These are phyloP conservation scores for Urosaurus nigricauda DNA, from an alignment of 2,797 vertebrate genomes.

Conservation along the genomic window DNA sequence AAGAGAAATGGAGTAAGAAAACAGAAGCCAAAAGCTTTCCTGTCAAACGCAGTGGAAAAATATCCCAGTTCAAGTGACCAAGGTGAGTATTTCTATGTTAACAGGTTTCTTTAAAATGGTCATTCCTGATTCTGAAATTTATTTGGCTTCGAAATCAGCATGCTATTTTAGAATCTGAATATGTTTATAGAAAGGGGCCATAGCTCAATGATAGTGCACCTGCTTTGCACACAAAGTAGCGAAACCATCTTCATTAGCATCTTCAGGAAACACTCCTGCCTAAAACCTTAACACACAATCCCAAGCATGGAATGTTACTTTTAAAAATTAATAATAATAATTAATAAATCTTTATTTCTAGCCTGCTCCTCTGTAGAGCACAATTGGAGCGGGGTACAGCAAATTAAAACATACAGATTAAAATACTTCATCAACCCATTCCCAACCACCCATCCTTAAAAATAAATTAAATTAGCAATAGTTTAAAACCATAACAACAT, in stretches of 20 bases:
- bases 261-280: neutral
- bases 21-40: constrained; percentile 72
- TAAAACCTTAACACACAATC: neutral
- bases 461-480: too few relatives aligned
- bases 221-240: neutral
- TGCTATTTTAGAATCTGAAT: neutral
- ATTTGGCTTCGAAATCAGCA: constrained; percentile 12
- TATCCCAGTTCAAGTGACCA: constrained; percentile 78
- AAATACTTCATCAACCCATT: too few relatives aligned
- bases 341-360: too few relatives aligned
- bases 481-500: too few relatives aligned
- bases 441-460: too few relatives aligned
- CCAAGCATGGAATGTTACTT: too few relatives aligned
- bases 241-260: neutral
- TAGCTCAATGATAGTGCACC: neutral
- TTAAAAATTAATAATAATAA: too few relatives aligned
- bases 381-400: too few relatives aligned
- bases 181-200: neutral
- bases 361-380: too few relatives aligned
- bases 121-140: constrained; percentile 29
- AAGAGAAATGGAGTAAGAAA: constrained; percentile 76
- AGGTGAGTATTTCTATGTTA: constrained; percentile 79
- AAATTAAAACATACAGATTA: too few relatives aligned
- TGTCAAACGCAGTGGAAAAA: constrained; percentile 78
- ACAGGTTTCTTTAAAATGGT: neutral